Base-by-base conservation (phyloP, 2,113 vertebrate species). In the Sitta europaea region DNA sequence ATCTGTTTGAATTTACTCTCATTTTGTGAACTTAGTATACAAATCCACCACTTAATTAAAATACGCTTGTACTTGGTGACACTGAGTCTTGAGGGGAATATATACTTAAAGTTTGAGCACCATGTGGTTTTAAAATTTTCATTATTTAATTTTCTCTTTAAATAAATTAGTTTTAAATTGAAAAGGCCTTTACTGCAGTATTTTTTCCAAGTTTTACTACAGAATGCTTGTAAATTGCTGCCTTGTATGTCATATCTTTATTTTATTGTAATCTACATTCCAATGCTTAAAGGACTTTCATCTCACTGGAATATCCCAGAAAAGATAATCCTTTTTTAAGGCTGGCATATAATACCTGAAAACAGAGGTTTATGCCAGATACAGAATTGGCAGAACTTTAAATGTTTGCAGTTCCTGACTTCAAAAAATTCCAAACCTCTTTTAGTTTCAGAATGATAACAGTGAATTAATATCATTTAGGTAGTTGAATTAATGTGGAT, bases 391-490 rank as follows among this genome's bases (percentile, higher is more conserved):
- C 29, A 87, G 57, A 57, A 71, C 17, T 68, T 67, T 31, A 38
- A 86, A 61, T 23, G 55, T 40, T 33, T 57, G 54, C 27, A 51
- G 9, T 59, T 86, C 27, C 58, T 57, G 24, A 61, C 48, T 67
- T 86, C 0, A 11, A 35, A 12, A 5, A 11, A 2, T 9, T 21
- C 0, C 11, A 28, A 33, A 51, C 4, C 5, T 29, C 23, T 38
- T 75, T 51, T 36, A 51, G 24, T 36, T 86, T 88, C 0, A 0
- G n/a, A 89, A 58, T 1, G 4, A 2, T 58, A 73, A 27, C 31
- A 65, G 25, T 45, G 51, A 80, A n/a, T 65, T 40, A 62, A 65
- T 81, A 23, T 33, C 0, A 67, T 71, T 29, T 36, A 78, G 10
- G 8, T 33, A 58, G 36, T 22, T 89, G 35, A 63, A 89, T 65